Evolutionary conservation across 1,140 invertebrate species (phyloP), one percentile per base, ranked within the genome.

Genomic region (Drosophila ficusphila): DNA sequence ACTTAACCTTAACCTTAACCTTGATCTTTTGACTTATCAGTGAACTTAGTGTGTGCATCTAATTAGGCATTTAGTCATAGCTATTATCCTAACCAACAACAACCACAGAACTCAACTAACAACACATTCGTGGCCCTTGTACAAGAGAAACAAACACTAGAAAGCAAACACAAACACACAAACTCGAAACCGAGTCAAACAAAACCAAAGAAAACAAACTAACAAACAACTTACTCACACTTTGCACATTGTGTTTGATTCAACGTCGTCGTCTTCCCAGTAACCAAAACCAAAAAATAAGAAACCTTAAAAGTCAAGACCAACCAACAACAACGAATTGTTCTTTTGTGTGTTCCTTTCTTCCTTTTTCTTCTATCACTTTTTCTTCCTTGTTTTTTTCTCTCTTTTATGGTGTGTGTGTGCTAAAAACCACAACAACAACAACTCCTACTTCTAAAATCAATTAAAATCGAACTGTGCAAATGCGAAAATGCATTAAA

Each of bases 321-420:
- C 44, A 77, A 53, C 64, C 72, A 86, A 76, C 70, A 65, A 69
- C 75, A 71, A 46, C 53, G 48, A 83, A 86, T 71, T 78, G 60
- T 82, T 86, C 51, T 88, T 86, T 86, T 86, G 82, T 86, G 81
- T 86, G 82, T 88, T 88, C 89, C 83, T 86, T 86, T 86, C 82
- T 86, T 86, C 82, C 82, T 88, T 82, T 86, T 89, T 86, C 82
- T 86, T 86, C 82, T 86, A 86, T 83, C 76, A 88, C 82, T 88
- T 88, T 86, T 89, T 62, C 69, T 86, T 75, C 68, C 74, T 83
- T 77, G 56, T 78, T 82, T 88, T 88, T 79, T 88, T 86, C 82
- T 86, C 81, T 86, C 83, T 86, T 86, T 82, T 86, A 82, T 56
- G 82, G 78, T 86, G 77, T 82, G 82, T 86, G 47, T 69, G 79